Evolutionary conservation across 2,888 invertebrate genomes (phyloP), one percentile per base, ranked within the genome.

Genomic region (Drosophila incognita): DNA sequence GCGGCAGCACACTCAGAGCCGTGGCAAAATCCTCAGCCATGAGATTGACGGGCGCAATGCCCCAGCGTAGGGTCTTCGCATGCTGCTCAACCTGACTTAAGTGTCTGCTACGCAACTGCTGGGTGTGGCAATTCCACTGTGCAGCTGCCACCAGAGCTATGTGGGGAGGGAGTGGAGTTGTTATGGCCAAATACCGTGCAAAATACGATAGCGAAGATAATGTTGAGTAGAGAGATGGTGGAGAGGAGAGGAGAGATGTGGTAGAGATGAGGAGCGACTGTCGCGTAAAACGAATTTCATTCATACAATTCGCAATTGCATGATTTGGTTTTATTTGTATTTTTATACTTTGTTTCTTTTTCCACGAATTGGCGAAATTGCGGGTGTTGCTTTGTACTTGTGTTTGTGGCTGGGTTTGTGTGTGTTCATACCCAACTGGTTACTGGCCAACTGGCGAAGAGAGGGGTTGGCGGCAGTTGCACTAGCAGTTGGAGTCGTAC

Each of bases 21-120:
- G 94, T 94, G 15, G 95, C 95, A 93, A 98, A 98, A 92, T 98
- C 98, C 91, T 96, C 95, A 51, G 96, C 95, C 83, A 98, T 97
- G 93, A 96, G 95, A 2, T 97, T 98, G 49, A 96, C 95, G 40
- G 97, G 95, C 0, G 95, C 95, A 78, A 98, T 95, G 57, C 97
- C 98, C 98, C 98, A 98, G 18, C 87, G 79, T 7, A 90, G 40
- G 1, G 63, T 69, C 29, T 29, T 27, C 13, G 13, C 36, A 49
- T n/a, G 5, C n/a, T 38, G 31, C 21, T 13, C 21, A 31, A 18
- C 18, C 11, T 31, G 15, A 38, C 7, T 18, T 2, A 60, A 57
- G 8, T 59, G 21, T 60, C 38, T 63, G 63, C 68, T 48, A 29
- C 57, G 59, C 38, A 64, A 29, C 15, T 52, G 68, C 1, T 61